Base-by-base conservation (phyloP, 2,797 vertebrate species). In the Moxostoma hubbsi region DNA sequence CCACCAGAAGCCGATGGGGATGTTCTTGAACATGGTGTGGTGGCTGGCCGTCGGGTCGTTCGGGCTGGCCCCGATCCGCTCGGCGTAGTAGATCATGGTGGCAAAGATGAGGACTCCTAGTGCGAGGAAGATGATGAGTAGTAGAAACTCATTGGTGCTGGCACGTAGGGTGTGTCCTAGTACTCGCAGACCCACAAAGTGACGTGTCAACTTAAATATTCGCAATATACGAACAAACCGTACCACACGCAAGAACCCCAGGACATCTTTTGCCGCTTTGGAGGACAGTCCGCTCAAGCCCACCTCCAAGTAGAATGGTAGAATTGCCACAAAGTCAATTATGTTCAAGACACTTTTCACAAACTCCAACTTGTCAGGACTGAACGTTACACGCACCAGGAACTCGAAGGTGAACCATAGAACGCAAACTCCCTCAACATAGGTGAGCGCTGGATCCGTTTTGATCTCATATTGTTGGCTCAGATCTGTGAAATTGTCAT, bases 1-100 rank as follows among this genome's bases (percentile, higher is more conserved):
- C 98, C 98, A 99, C 97, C 98, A 99, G 89, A 99, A 99, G 66
- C 98, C 98, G 0, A 99, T 99, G 15, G 98, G 97, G 88, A 99
- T 99, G 89, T 99, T 99, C 92, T 99, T 99, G 90, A 99, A 99
- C 87, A 97, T 95, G 0, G 97, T 99, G 86, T 99, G 98, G 76
- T 93, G 84, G 57, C 94, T 96, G 0, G 96, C 97, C 0, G 96
- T 98, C 0, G 97, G 98, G 85, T 99, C 98, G 2, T 95, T 97
- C 59, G 97, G 95, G 77, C 93, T 95, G 61, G 98, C 98, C 7
- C 98, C 98, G 5, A 99, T 96, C 71, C 98, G 91, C 80, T 99
- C 98, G 0, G 97, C 98, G 53, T 99, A 99, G 92, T 99, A 99
- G 92, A 99, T 99, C 96, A 99, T 99, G 73, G 98, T 99, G 85